phyloP scores from a whole-genome alignment of 2,888 invertebrate species.

The Parnassius smintheus region DNA sequence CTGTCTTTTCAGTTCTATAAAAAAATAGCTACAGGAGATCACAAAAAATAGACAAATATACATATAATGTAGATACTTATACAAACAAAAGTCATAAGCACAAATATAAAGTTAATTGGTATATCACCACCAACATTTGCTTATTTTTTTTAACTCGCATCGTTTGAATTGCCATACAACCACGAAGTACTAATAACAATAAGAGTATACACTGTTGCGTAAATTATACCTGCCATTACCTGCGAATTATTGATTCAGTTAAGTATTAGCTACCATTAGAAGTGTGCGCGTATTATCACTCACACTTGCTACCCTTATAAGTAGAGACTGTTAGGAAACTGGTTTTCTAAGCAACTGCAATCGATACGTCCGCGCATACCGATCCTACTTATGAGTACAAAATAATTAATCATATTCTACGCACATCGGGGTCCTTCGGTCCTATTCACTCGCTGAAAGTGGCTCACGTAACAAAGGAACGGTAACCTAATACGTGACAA shows the following conservation, averaged over 20 bases:
- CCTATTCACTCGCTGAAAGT: constrained; percentile 76
- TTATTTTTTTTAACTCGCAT: too few relatives aligned
- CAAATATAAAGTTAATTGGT: too few relatives aligned
- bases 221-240: too few relatives aligned
- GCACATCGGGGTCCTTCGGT: constrained; percentile 64
- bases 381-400: constrained; percentile 54
- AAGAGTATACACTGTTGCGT: too few relatives aligned
- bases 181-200: too few relatives aligned
- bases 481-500: constrained; percentile 76
- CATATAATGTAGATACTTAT: too few relatives aligned
- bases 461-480: constrained; percentile 78
- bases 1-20: too few relatives aligned
- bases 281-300: constrained; percentile 3
- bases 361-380: constrained; percentile 38
- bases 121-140: too few relatives aligned
- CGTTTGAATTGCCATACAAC: too few relatives aligned
- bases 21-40: too few relatives aligned
- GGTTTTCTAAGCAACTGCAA: constrained; percentile 39
- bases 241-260: constrained; percentile 1
- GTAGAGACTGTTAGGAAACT: constrained; percentile 34
- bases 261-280: constrained; percentile 5
- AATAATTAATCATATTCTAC: constrained; percentile 75
- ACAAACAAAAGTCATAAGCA: too few relatives aligned
- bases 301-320: constrained; percentile 26
- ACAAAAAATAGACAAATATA: too few relatives aligned